Evolutionary conservation across 2,888 invertebrate species (phyloP), one percentile per base, ranked within the genome.

Genomic region (Trissonchulus latispiculum): DNA sequence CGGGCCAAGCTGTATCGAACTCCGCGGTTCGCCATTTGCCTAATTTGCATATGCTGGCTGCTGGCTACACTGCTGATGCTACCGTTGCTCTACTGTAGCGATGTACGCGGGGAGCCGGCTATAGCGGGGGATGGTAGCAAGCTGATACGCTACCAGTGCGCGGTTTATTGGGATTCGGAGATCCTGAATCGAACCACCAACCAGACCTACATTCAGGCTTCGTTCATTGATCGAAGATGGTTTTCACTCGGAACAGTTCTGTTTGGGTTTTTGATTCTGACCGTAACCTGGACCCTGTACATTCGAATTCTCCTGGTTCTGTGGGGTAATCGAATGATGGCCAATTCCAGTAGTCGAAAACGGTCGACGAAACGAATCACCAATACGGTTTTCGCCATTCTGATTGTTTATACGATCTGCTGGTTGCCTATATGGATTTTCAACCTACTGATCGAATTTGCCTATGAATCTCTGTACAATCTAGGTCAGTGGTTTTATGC

Each of bases 341-440:
- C 69, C 3, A 33, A 36, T 23, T 68, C 69, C 15, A n/a, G n/a
- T 3, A 23, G 36, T n/a, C 69, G 69, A 2, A 68, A 68, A 33
- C 29, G 69, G n/a, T 33, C 69, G 15, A 68, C 33, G n/a, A 2
- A 36, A 3, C 29, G 35, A 15, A 36, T 68, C n/a, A 68, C 69
- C 33, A 33, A 36, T 33, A 68, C 36, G 35, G 35, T 68, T 23
- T 36, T 68, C n/a, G 69, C 69, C 8, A 15, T 32, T 3, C 36
- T 68, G 8, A 8, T 68, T 23, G 33, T n/a, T 36, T 68, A 32
- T n/a, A 68, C 69, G 3, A 36, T 68, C 18, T 68, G 31, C 28
- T 68, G 69, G 69, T 15, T 36, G 18, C 69, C 69, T n/a, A 68
- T 68, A 3, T 36, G 33, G 36, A 15, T 68, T n/a, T 33, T 36